Evolutionary conservation across 2,888 invertebrate genomes (phyloP), one percentile per base, ranked within the genome.

Genomic region (Drosophila subsilvestris): DNA sequence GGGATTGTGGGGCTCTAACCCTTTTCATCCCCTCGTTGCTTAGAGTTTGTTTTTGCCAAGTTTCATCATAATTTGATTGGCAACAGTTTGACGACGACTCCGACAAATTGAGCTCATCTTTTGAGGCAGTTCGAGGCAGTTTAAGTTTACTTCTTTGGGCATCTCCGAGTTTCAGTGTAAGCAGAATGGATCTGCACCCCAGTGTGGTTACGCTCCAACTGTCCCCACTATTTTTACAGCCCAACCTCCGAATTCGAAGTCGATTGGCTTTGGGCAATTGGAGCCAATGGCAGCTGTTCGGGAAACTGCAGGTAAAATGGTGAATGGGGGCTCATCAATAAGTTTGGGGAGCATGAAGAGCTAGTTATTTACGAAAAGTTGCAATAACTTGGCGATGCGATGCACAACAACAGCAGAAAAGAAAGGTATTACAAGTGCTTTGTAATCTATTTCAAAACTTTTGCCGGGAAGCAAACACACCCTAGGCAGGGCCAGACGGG

Each of bases 371-470:
- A 78, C 77, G 73, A 73, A 78, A 84, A 81, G 79, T 84, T 81
- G 81, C 86, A 86, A 81, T 83, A 83, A 86, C 81, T 86, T 86
- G 72, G 70, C 55, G 59, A 63, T 74, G 70, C 55, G 58, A 62
- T 78, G 77, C 63, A 69, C 54, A 62, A 48, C 63, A 51, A 59
- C 44, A 54, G 58, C 48, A 44, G 50, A 9, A 68, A 65, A 59
- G 50, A 57, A 69, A 75, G 81, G 67, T 74, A 75, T 71, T 59
- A 69, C 79, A 80, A 84, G 76, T 84, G 84, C 81, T 86, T 79
- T 79, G 81, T 75, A 83, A 86, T 86, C 83, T 79, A 84, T 86
- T 86, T 79, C 66, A 78, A 74, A 83, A 83, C 59, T 79, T 70
- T 83, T 75, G 47, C 66, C 53, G 27, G 29, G 63, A 47, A 37